Evolutionary conservation across 2,888 invertebrate genomes (phyloP).

Genomic region (Octonoba sinensis): DNA sequence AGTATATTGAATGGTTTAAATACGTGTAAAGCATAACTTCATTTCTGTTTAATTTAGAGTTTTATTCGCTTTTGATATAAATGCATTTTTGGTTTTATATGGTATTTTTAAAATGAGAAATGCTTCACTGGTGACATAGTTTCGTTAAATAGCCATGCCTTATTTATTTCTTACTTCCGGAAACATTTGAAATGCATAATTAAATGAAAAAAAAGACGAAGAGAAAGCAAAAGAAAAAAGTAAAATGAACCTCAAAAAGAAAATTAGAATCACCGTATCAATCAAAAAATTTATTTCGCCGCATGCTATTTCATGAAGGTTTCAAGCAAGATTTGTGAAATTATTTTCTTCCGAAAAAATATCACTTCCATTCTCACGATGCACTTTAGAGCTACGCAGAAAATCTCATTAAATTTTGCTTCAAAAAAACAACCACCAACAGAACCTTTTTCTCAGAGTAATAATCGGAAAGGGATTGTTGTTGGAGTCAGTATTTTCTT

Average conservation of each 20-base stretch:
- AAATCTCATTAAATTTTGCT: constrained; percentile 60
- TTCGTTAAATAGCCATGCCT: too few species aligned
- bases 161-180: too few species aligned
- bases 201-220: too few species aligned
- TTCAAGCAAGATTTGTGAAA: constrained; percentile 41
- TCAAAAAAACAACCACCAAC: constrained; percentile 26
- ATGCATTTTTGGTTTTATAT: too few species aligned
- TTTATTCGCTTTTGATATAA: too few species aligned
- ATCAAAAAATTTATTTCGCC: constrained; percentile 49
- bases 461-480: constrained; percentile 60
- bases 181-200: too few species aligned
- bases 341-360: constrained; percentile 27
- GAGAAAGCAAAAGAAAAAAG: constrained; percentile 16
- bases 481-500: constrained; percentile 58
- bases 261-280: constrained; percentile 42
- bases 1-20: background rate
- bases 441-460: constrained; percentile 44
- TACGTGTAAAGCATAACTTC: background rate
- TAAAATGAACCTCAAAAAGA: constrained; percentile 12
- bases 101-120: too few species aligned
- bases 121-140: too few species aligned
- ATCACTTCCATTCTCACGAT: constrained; percentile 47
- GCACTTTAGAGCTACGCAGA: constrained; percentile 18
- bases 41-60: background rate
- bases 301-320: constrained; percentile 11